phyloP scores from a whole-genome alignment of 2,888 invertebrate species.

The Adelognathus sp. region DNA sequence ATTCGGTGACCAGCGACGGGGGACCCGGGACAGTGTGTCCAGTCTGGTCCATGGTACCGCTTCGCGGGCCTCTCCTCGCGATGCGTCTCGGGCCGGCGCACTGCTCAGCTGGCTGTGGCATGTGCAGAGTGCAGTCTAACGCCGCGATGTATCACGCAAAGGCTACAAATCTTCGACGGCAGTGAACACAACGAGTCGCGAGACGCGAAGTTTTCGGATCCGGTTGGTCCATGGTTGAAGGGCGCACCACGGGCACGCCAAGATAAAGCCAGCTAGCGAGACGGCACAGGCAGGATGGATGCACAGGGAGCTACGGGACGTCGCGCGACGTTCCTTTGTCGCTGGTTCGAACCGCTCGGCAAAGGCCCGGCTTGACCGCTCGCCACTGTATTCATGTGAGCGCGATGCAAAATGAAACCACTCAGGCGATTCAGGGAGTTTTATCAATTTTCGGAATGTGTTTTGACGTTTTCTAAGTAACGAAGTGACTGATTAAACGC shows the following conservation, averaged over 20 bases:
- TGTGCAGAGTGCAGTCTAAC: conserved; percentile 61
- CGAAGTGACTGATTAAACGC: too few species aligned
- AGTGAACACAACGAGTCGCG: conserved; percentile 61
- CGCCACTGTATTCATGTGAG: conserved; percentile 47
- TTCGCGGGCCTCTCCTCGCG: conserved; percentile 61
- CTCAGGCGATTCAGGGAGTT: too few species aligned
- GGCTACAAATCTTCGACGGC: conserved; percentile 72
- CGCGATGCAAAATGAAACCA: too few species aligned
- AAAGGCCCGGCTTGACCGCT: conserved; percentile 38
- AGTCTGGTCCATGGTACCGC: conserved; percentile 24
- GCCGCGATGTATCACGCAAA: conserved; percentile 76
- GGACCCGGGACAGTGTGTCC: neutral
- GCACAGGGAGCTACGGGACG: conserved; percentile 56
- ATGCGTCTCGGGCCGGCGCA: conserved; percentile 69
- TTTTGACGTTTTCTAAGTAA: too few species aligned
- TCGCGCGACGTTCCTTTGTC: conserved; percentile 52
- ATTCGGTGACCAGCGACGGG: conserved; percentile 14
- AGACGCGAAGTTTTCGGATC: conserved; percentile 51
- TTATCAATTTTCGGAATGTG: too few species aligned
- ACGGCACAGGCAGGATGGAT: conserved; percentile 42
- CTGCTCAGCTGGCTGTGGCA: neutral
- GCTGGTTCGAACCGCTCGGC: conserved; percentile 50
- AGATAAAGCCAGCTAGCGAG: conserved; percentile 22
- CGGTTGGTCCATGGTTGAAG: conserved; percentile 28
- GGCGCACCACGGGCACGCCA: conserved; percentile 44